Evolutionary conservation across 2,888 invertebrate species (phyloP), one percentile per base, ranked within the genome.

Genomic region (Epistrophe eligans): DNA sequence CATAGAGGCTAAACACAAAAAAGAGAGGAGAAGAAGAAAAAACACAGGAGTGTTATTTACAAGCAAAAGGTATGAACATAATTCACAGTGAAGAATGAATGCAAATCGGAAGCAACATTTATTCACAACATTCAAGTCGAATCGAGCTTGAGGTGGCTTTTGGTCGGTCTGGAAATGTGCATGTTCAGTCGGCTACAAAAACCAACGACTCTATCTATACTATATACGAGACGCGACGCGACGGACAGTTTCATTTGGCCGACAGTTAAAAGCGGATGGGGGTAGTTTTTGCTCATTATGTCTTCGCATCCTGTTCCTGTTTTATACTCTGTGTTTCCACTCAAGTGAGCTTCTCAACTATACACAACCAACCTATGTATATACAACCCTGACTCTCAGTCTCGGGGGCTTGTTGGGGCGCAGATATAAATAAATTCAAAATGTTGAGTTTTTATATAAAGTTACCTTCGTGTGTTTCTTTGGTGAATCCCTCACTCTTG

Each of bases 41-140:
- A 32, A 73, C 55, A 70, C 40, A 15, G 87, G 73, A 77, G 77
- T 73, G 80, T 85, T 82, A 88, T 85, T 88, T 88, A 82, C 82
- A 67, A 88, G 77, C 81, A 77, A 81, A 88, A 85, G 81, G 85
- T 88, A 84, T 71, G 70, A 84, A 84, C 84, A 84, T 84, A 84
- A 88, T 85, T 88, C 84, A 76, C 77, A 76, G 83, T 84, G 84
- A 84, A 71, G 88, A 88, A 88, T 88, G 84, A 83, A 88, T 88
- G 88, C 88, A 88, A 88, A 88, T 88, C 88, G 88, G 88, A 88
- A 88, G 81, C 74, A 88, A 88, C 88, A 88, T 88, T 88, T 88
- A 88, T 88, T 84, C 88, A 88, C 88, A 85, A 83, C 76, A 79
- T 82, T 62, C 40, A 62, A 62, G 62, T 43, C 40, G 43, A 62